These are phyloP conservation scores for Scaptomyza montana DNA, from an alignment of 1,140 invertebrate genomes.

Conservation along the genomic window DNA sequence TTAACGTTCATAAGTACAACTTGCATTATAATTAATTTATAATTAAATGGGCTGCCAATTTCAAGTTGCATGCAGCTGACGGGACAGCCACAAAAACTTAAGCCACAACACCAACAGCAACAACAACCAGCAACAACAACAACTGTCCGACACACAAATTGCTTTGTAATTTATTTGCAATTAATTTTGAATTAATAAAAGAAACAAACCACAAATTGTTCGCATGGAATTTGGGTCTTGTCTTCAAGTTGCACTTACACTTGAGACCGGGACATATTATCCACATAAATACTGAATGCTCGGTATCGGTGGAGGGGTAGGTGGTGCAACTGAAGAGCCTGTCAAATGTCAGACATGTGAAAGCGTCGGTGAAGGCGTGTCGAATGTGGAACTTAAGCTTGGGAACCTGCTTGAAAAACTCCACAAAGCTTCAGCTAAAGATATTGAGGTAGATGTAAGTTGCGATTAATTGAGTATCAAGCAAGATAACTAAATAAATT, in stretches of 20 bases:
- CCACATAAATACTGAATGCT: slow-evolving; percentile 31
- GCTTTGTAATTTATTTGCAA: slow-evolving; percentile 81
- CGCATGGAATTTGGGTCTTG: slow-evolving; percentile 68
- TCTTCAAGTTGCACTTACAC: slow-evolving; percentile 41
- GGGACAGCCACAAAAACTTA: slow-evolving; percentile 28
- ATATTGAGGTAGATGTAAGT: slow-evolving; percentile 2
- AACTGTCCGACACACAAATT: slow-evolving; percentile 71
- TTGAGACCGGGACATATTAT: slow-evolving; percentile 27
- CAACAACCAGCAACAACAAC: slow-evolving; percentile 28
- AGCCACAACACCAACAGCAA: slow-evolving; percentile 20
- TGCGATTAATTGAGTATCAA: slow-evolving; percentile 20
- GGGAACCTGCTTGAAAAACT: slow-evolving; percentile 9
- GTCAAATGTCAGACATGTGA: slow-evolving; percentile 50
- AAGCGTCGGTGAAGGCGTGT: slow-evolving; percentile 46
- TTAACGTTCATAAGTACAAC: slow-evolving; percentile 62
- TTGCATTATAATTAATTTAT: slow-evolving; percentile 81
- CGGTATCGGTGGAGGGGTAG: neutral
- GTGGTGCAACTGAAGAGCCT: slow-evolving; percentile 18
- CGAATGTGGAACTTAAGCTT: slow-evolving; percentile 31
- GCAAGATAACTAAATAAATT: slow-evolving; percentile 22
- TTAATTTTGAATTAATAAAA: slow-evolving; percentile 79
- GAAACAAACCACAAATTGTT: slow-evolving; percentile 50
- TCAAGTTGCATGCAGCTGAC: slow-evolving; percentile 78
- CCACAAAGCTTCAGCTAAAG: neutral
- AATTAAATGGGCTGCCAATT: slow-evolving; percentile 77